Base-by-base conservation (phyloP, 2,797 vertebrate genomes). In the Scarus forsteni region DNA sequence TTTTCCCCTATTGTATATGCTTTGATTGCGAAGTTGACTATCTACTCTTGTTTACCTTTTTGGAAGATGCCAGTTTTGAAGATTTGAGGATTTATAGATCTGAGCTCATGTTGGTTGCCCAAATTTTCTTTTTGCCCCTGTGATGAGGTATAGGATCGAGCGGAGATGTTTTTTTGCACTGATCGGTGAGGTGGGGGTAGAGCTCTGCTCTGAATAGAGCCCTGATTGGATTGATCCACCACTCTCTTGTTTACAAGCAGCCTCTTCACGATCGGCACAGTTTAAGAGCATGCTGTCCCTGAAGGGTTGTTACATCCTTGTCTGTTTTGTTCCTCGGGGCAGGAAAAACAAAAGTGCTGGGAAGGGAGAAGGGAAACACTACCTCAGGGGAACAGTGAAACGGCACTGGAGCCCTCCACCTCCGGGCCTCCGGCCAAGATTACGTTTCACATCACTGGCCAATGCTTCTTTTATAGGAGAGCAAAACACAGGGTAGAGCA, bases 211-310 rank as follows among this genome's bases (percentile, higher is more conserved):
- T 87, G 68, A 86, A 85, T 83, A 83, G 81, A 85, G 56, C 62
- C 73, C 85, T 93, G 93, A 94, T 92, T 93, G 88, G 89, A 94
- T 94, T 93, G 93, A 94, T 94, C 92, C 90, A 85, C 64, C n/a
- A 77, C 43, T 70, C 83, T 88, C 84, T 83, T 91, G 86, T 94
- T 94, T 93, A 92, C 90, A 93, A 92, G 92, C 79, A 19, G 45
- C 82, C 89, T 85, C 85, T 85, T 85, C 89, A 87, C 91, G 92
- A 89, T 93, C 82, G 72, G 79, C 82, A 83, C 79, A 73, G 78
- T 94, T 94, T 94, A 93, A 94, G 92, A 91, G 92, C 64, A 15
- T 66, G 19, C 72, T 56, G 75, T 93, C 92, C 93, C 94, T 89
- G 85, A 88, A 92, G 93, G 92, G 91, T 92, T 92, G 92, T 92